These are phyloP conservation scores for Heliconius himera DNA, from an alignment of 1,140 invertebrate species.

Conservation along the genomic window DNA sequence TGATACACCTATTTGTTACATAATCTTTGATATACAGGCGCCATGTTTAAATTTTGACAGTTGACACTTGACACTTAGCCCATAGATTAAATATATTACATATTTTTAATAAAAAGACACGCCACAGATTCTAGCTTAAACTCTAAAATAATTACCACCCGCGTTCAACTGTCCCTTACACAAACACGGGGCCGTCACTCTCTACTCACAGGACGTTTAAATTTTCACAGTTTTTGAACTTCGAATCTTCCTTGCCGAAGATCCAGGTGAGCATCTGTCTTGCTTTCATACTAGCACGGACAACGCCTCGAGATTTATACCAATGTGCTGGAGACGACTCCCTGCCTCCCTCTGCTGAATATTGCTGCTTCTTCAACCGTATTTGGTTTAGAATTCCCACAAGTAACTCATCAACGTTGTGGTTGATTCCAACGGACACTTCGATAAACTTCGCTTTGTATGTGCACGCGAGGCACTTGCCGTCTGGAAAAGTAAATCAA, in stretches of 20 bases:
- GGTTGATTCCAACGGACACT: conserved; percentile 94
- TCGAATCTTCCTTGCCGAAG: conserved; percentile 93
- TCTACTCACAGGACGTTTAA: conserved; percentile 89
- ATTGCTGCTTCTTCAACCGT: conserved; percentile 87
- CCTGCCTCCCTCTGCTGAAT: conserved; percentile 81
- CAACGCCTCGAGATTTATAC: conserved; percentile 91
- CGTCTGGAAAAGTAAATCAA: conserved; percentile 83
- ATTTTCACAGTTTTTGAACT: conserved; percentile 95
- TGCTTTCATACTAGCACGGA: conserved; percentile 93
- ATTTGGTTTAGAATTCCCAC: conserved; percentile 89
- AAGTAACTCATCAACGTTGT: conserved; percentile 93
- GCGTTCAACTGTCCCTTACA: conserved; percentile 52
- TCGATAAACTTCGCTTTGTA: conserved; percentile 94
- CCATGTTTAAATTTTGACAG: conserved; percentile 22
- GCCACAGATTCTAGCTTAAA: conserved; percentile 24
- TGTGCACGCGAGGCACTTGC: conserved; percentile 92
- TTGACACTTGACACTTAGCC: conserved; percentile 5
- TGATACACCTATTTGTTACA: conserved; percentile 17
- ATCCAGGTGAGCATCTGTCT: conserved; percentile 94
- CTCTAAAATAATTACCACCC: conserved; percentile 25
- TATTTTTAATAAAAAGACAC: conserved; percentile 29
- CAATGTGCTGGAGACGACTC: conserved; percentile 86
- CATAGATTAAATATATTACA: conserved; percentile 14
- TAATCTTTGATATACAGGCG: conserved; percentile 14
- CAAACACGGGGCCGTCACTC: conserved; percentile 74